These are phyloP conservation scores for Cephus pulcher DNA, from an alignment of 2,888 invertebrate species.

Conservation along the genomic window DNA sequence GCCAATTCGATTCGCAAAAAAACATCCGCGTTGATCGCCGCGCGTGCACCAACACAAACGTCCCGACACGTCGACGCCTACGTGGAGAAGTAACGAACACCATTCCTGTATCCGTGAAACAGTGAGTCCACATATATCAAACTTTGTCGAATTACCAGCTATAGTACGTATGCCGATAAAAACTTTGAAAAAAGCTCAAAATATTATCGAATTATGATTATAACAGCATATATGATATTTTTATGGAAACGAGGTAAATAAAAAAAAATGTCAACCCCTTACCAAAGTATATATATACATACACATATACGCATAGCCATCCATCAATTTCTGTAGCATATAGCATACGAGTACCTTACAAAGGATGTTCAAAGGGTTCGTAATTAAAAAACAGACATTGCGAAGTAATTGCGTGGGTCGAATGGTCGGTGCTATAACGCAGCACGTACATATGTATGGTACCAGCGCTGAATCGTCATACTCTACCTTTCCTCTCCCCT, in stretches of 20 bases:
- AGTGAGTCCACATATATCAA: neutral
- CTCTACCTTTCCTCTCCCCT: neutral
- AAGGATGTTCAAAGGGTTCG: neutral
- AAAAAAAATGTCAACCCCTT: neutral
- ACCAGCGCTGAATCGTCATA: neutral
- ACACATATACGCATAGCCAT: neutral
- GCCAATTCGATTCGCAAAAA: slow-evolving; percentile 11
- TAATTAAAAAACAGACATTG: neutral
- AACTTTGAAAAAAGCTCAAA: neutral
- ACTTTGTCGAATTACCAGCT: neutral
- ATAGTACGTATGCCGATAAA: neutral
- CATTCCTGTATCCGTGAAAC: neutral
- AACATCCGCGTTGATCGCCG: slow-evolving; percentile 10
- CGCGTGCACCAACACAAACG: neutral
- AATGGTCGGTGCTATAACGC: neutral
- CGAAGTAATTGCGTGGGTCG: neutral
- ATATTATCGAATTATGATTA: neutral
- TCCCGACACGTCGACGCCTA: neutral
- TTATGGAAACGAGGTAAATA: neutral
- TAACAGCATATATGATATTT: neutral
- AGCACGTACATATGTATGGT: neutral
- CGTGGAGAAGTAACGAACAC: neutral
- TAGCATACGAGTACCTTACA: neutral
- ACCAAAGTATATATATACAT: neutral
- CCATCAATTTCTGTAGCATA: neutral